Evolutionary conservation across 1,140 invertebrate species (phyloP).

Genomic region (Polypedilum vanderplanki): DNA sequence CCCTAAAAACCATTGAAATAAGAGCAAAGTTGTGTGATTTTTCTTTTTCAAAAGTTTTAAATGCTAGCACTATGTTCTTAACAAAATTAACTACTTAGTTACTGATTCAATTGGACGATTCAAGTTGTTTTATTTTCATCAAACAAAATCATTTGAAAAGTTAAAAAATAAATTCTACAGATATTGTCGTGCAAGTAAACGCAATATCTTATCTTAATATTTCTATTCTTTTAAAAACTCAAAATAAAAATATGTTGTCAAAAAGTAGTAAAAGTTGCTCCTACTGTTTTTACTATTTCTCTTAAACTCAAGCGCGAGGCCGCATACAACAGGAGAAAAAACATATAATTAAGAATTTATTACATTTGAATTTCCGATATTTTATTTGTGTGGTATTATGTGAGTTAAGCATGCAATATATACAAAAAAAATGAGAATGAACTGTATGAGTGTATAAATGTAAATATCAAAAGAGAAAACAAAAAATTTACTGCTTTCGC

Average conservation of each 20-base stretch:
- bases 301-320: too few species aligned
- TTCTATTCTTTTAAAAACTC: too few species aligned
- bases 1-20: conserved; percentile 1
- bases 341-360: conserved; percentile 15
- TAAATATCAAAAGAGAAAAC: background rate
- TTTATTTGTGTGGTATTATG: background rate
- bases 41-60: background rate
- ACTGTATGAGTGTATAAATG: background rate
- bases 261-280: too few species aligned
- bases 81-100: background rate
- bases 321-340: background rate
- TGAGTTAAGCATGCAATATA: conserved; percentile 1
- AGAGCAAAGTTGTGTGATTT: background rate
- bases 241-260: too few species aligned
- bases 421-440: background rate
- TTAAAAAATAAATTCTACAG: background rate
- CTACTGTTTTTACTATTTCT: too few species aligned
- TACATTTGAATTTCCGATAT: conserved; percentile 7
- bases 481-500: background rate
- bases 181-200: background rate
- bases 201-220: background rate
- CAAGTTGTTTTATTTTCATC: background rate
- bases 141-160: background rate
- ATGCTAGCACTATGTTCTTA: background rate
- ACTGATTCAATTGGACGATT: background rate